A percentile compares a stretch with the other conserved stretches of the same genome.
These are phyloP conservation scores for Magallana nippona DNA, from an alignment of 2,888 invertebrate species.

Conservation along the genomic window DNA sequence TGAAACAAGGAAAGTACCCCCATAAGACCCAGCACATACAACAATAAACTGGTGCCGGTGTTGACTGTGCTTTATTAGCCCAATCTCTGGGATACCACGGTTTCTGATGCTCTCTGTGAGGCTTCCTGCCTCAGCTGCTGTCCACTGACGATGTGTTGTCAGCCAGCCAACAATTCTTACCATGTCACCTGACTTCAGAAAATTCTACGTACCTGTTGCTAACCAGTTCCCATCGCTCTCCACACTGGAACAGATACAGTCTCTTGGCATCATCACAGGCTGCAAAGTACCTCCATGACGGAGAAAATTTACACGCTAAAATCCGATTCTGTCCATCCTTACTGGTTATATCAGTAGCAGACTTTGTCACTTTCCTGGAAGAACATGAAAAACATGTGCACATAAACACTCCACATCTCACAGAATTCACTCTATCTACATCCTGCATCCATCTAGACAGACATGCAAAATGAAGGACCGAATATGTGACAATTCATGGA, in stretches of 20 bases:
- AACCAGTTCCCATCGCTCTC: slow-evolving; percentile 51
- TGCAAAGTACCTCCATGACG: slow-evolving; percentile 67
- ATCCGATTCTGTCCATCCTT: slow-evolving; percentile 37
- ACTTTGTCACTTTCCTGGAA: not conserved
- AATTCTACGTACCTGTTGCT: slow-evolving; percentile 57
- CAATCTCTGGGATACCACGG: not conserved
- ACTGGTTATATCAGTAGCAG: not conserved
- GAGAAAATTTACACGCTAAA: slow-evolving; percentile 42
- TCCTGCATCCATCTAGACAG: slow-evolving; percentile 8
- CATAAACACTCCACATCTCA: not conserved
- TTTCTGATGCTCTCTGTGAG: slow-evolving; percentile 15
- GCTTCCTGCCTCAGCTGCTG: not conserved
- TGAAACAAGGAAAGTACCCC: slow-evolving; percentile 14
- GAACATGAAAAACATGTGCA: not conserved
- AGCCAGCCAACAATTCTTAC: not conserved
- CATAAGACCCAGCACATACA: not conserved
- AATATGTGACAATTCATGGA: slow-evolving; percentile 38
- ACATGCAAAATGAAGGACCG: slow-evolving; percentile 28
- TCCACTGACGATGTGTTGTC: not conserved
- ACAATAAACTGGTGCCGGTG: not conserved
- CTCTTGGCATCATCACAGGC: slow-evolving; percentile 73
- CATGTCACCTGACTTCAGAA: slow-evolving; percentile 5
- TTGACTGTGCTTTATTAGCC: slow-evolving; percentile 23
- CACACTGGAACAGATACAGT: slow-evolving; percentile 66
- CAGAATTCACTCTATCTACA: not conserved